Evolutionary conservation across 2,888 invertebrate genomes (phyloP).

Genomic region (Syrista parreyssii): DNA sequence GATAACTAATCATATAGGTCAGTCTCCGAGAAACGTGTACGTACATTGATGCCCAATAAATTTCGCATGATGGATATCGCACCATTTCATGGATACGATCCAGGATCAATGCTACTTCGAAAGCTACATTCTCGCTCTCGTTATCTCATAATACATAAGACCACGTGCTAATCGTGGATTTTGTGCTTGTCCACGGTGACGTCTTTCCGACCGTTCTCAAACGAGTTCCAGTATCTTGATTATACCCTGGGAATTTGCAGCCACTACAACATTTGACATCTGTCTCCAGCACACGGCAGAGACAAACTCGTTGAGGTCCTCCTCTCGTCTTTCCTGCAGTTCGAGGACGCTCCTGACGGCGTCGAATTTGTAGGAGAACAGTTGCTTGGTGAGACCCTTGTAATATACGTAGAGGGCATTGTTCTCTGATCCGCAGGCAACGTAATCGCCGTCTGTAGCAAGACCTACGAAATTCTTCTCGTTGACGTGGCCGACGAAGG

Average conservation of each 20-base stretch:
- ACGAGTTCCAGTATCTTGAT: slow-evolving; percentile 88
- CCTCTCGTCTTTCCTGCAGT: slow-evolving; percentile 78
- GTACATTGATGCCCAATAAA: background rate
- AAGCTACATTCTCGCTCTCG: background rate
- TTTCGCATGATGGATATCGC: background rate
- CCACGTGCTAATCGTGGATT: background rate
- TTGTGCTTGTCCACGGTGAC: background rate
- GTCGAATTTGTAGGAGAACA: slow-evolving; percentile 90
- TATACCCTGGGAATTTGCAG: slow-evolving; percentile 94
- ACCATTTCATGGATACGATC: background rate
- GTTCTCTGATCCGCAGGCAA: slow-evolving; percentile 95
- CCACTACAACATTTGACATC: slow-evolving; percentile 85
- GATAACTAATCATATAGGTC: background rate
- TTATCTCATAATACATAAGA: background rate
- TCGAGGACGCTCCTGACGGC: slow-evolving; percentile 82
- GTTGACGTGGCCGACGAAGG: slow-evolving; percentile 91
- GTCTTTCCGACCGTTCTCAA: slow-evolving; percentile 57
- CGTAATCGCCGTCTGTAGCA: slow-evolving; percentile 91
- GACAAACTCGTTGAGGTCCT: slow-evolving; percentile 92
- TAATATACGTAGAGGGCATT: slow-evolving; percentile 94
- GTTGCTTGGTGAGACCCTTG: slow-evolving; percentile 86
- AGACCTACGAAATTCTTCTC: slow-evolving; percentile 97
- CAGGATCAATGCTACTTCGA: background rate
- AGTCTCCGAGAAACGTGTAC: background rate
- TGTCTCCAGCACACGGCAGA: slow-evolving; percentile 95